Evolutionary conservation across 2,888 invertebrate genomes (phyloP), one percentile per base, ranked within the genome.

Genomic region (Nymphalis polychloros): DNA sequence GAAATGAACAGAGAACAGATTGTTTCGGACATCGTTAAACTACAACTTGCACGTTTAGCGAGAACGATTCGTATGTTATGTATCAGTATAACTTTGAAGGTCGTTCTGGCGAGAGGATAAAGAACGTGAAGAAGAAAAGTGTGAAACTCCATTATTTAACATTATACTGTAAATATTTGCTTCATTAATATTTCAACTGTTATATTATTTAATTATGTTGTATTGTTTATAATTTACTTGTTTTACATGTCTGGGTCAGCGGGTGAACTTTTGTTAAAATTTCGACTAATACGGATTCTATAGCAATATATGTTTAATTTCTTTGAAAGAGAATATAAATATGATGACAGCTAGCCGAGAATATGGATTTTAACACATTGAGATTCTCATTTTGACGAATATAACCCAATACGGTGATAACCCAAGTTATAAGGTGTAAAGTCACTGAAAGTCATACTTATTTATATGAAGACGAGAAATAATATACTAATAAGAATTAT

Each of bases 151-250:
- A n/a, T 55, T 53, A 65, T 35, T 66, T 61, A 67, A 48, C 55
- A 55, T 20, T 35, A 53, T 62, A n/a, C 35, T 67, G 60, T 67
- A 67, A 62, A 67, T 67, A 57, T 57, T 57, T 41, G 19, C 19
- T 57, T 57, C 19, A 35, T 57, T 57, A 35, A 57, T 41, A 27
- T 13, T 19, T 57, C 19, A 10, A 35, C 41, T 57, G 7, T 27
- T 19, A 57, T 57, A 13, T 57, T 57, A 57, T 7, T 41, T 57
- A 57, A 10, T 31, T 31, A 31, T 13, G 31, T 19, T 8, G 19
- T 35, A 35, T 57, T 57, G 41, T 41, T 19, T 31, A 57, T 19
- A 31, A 27, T 17, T 13, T n/a, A 55, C 23, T 31, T n/a, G 17
- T 55, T 10, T 41, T 57, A 35, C 13, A n/a, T 57, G 13, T n/a